phyloP scores from a whole-genome alignment of 2,888 invertebrate species.

The Adelognathus sp. region DNA sequence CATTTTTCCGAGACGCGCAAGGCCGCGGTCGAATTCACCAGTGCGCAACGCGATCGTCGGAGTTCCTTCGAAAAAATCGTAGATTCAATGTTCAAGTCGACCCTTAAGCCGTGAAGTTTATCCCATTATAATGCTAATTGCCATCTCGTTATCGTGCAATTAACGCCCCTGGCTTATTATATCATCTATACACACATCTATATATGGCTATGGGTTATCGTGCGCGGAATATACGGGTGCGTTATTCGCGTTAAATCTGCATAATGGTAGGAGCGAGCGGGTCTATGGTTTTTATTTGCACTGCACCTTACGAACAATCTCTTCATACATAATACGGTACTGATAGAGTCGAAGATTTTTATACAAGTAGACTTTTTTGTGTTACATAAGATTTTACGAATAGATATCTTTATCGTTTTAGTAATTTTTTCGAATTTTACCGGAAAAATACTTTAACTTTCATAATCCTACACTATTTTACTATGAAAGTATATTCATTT shows the following conservation, averaged over 20 bases:
- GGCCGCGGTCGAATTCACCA: constrained; percentile 1
- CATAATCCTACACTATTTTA: too few species aligned
- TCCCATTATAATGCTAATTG: constrained; percentile 57
- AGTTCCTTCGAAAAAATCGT: constrained; percentile 24
- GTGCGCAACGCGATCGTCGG: neutral
- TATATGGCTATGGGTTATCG: constrained; percentile 5
- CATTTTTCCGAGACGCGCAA: constrained; percentile 1
- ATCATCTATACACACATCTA: constrained; percentile 47
- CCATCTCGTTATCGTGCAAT: constrained; percentile 51
- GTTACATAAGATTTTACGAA: too few species aligned
- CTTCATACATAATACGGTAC: constrained; percentile 9
- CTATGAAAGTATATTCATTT: too few species aligned
- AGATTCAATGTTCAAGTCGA: constrained; percentile 45
- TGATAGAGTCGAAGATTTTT: neutral
- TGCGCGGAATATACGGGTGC: neutral
- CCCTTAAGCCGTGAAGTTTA: constrained; percentile 60
- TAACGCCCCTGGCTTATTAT: constrained; percentile 50
- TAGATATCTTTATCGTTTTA: too few species aligned
- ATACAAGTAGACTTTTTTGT: neutral
- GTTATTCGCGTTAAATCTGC: constrained; percentile 32
- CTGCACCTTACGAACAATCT: constrained; percentile 15
- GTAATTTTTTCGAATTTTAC: too few species aligned
- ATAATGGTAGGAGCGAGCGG: constrained; percentile 34
- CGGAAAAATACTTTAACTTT: too few species aligned
- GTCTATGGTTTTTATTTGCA: constrained; percentile 28